Percentiles rank a stretch among this genome's conserved stretches.
phyloP scores from a whole-genome alignment of 92 coral and sea anemone species.

The Phenganax marumi region DNA sequence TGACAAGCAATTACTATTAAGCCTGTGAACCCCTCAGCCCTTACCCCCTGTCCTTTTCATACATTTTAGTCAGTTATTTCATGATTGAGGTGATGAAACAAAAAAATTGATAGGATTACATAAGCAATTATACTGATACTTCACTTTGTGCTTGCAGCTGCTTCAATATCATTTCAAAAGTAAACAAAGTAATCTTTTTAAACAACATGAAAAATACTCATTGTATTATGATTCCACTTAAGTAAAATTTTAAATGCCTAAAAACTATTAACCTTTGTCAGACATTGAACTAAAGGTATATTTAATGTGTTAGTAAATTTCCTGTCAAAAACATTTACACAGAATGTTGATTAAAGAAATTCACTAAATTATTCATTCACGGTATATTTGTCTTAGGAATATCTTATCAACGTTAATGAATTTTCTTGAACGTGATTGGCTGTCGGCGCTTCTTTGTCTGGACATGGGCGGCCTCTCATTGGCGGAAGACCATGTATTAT shows the following conservation, averaged over 20 bases:
- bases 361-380: slow-evolving; percentile 25
- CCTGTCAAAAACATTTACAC: background rate
- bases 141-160: background rate
- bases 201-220: background rate
- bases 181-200: slow-evolving; percentile 5
- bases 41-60: no score
- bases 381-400: slow-evolving; percentile 1
- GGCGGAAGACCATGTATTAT: background rate
- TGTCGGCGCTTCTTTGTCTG: slow-evolving; percentile 22
- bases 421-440: slow-evolving; percentile 32
- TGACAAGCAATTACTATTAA: no score
- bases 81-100: no score
- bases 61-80: no score
- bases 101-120: background rate
- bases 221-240: background rate
- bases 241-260: background rate
- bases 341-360: background rate
- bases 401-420: slow-evolving; percentile 27
- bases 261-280: background rate
- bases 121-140: background rate
- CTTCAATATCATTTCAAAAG: slow-evolving; percentile 13
- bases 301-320: no score
- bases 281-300: background rate
- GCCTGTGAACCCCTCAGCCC: no score
- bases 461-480: slow-evolving; percentile 21